Percentiles rank a stretch among this genome's conserved stretches.
Conservation (phyloP, 92 coral and sea anemone species). For the Zoanthus sansibaricus region DNA sequence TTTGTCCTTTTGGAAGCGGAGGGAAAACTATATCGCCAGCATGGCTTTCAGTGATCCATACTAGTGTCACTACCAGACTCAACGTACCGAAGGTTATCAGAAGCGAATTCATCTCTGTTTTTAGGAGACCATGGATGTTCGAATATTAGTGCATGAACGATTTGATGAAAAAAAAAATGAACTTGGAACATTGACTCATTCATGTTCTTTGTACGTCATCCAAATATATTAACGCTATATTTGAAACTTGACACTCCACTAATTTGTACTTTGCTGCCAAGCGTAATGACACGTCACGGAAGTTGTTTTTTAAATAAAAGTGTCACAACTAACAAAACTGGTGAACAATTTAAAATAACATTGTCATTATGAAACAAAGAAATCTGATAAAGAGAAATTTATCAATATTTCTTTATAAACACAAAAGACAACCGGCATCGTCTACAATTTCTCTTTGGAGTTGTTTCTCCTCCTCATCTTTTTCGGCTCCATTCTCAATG, state of each 20-base stretch:
- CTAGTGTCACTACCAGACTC: neutral
- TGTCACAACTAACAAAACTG: no score
- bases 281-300: no score
- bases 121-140: neutral
- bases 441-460: no score
- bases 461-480: no score
- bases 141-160: neutral
- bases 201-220: neutral
- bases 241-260: neutral
- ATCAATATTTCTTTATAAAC: no score
- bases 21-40: constrained; percentile 24
- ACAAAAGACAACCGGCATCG: no score
- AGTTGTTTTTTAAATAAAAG: no score
- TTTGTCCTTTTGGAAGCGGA: constrained; percentile 58
- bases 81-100: neutral
- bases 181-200: neutral
- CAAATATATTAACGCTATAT: neutral
- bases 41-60: neutral
- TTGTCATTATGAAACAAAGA: no score
- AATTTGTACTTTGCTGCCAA: no score
- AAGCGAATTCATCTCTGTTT: constrained; percentile 7
- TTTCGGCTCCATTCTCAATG: no score
- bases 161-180: neutral
- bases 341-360: no score
- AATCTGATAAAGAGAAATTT: no score